These are phyloP conservation scores for Scolopax mira DNA, from an alignment of 2,113 vertebrate genomes.

Conservation along the genomic window DNA sequence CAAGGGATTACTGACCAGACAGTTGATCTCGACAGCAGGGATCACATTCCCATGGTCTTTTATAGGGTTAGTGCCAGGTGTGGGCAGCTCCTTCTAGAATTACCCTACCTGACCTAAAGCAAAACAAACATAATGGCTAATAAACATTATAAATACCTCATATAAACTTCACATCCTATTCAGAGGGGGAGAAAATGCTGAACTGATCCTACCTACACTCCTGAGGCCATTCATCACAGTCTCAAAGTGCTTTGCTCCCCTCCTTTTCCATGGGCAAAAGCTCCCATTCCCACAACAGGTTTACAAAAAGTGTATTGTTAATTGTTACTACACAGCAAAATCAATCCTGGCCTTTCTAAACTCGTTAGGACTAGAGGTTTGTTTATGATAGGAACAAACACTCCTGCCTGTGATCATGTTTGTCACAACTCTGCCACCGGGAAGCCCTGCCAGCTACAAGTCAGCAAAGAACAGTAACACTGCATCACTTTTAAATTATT, in stretches of 20 bases:
- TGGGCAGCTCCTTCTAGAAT: background rate
- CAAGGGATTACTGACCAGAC: background rate
- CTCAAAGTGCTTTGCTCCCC: background rate
- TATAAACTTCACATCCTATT: background rate
- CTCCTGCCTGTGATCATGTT: background rate
- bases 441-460: background rate
- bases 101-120: background rate
- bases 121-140: background rate
- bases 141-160: background rate
- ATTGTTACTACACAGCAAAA: conserved; percentile 11
- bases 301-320: conserved; percentile 15
- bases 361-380: background rate
- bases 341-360: background rate
- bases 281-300: background rate
- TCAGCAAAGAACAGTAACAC: background rate
- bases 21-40: background rate
- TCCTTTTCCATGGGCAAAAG: background rate
- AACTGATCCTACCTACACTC: background rate
- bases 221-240: background rate
- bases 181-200: background rate
- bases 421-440: background rate
- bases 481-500: background rate
- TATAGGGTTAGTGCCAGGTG: background rate
- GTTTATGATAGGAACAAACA: conserved; percentile 15
- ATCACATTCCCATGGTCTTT: background rate